A percentile compares a stretch with the other conserved stretches of the same genome.
These are phyloP conservation scores for Nyctibius grandis DNA, from an alignment of 2,797 vertebrate genomes.

Conservation along the genomic window DNA sequence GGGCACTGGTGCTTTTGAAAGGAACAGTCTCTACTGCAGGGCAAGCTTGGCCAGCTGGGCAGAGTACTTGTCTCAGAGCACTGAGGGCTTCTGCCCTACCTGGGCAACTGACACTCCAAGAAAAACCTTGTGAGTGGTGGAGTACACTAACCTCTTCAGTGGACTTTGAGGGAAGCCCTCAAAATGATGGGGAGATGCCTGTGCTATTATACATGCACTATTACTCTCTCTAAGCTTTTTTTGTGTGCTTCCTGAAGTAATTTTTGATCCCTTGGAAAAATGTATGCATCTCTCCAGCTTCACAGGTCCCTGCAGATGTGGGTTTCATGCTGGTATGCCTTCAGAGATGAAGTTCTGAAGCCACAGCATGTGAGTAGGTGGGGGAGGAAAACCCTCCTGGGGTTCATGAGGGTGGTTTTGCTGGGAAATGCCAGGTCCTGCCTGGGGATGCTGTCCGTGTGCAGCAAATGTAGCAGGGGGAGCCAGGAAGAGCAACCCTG, in stretches of 20 bases:
- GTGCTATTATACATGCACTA: not conserved
- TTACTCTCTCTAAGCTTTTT: not conserved
- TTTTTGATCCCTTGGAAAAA: not conserved
- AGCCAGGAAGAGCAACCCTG: not conserved
- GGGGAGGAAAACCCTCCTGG: not conserved
- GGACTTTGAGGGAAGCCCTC: not conserved
- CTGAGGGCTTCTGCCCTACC: not conserved
- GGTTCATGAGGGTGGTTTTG: not conserved
- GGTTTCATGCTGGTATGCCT: not conserved
- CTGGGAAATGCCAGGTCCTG: not conserved
- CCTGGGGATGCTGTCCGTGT: not conserved
- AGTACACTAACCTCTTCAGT: not conserved
- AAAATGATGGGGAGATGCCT: not conserved
- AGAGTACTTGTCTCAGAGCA: not conserved
- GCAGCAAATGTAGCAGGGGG: not conserved
- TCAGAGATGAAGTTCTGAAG: not conserved
- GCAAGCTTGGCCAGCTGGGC: not conserved
- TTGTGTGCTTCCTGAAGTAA: not conserved
- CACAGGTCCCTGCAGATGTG: not conserved
- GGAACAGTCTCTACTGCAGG: not conserved
- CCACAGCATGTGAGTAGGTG: accelerated
- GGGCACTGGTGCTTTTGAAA: not conserved
- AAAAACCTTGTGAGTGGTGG: not conserved
- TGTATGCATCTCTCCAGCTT: not conserved
- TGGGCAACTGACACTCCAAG: not conserved